These are phyloP conservation scores for Imbricaverruca yamaguchii DNA, from an alignment of 2,888 invertebrate species.

Conservation along the genomic window DNA sequence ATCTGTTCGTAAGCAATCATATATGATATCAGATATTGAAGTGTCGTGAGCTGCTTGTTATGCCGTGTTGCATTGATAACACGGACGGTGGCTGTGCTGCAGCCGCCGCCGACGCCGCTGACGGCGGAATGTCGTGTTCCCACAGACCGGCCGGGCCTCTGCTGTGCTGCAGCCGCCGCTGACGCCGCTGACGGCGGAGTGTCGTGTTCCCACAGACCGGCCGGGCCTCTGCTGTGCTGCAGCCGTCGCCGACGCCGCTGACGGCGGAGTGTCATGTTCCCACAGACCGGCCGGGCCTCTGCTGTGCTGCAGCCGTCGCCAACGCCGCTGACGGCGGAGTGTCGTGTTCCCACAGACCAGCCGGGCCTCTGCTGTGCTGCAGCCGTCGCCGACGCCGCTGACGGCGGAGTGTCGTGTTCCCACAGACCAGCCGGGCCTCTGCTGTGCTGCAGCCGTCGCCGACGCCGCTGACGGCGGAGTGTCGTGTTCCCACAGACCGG, in stretches of 20 bases:
- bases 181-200: background rate
- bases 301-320: slow-evolving; percentile 53
- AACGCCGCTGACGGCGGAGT: background rate
- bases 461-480: background rate
- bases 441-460: no score
- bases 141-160: slow-evolving; percentile 85
- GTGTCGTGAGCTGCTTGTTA: no score
- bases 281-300: slow-evolving; percentile 85
- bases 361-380: slow-evolving; percentile 80
- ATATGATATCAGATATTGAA: no score
- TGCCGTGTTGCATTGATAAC: no score
- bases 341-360: slow-evolving; percentile 58
- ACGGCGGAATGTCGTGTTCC: background rate
- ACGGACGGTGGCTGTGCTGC: no score
- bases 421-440: slow-evolving; percentile 85
- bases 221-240: slow-evolving; percentile 80
- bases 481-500: slow-evolving; percentile 58
- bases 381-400: no score
- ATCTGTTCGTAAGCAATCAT: no score
- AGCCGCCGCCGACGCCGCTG: no score
- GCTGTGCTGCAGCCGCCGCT: slow-evolving; percentile 53
- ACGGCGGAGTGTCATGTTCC: background rate
- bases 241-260: no score
- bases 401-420: background rate
- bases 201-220: slow-evolving; percentile 58